Base-by-base conservation (phyloP, 2,888 invertebrate genomes). In the Philopedon plagiatum region DNA sequence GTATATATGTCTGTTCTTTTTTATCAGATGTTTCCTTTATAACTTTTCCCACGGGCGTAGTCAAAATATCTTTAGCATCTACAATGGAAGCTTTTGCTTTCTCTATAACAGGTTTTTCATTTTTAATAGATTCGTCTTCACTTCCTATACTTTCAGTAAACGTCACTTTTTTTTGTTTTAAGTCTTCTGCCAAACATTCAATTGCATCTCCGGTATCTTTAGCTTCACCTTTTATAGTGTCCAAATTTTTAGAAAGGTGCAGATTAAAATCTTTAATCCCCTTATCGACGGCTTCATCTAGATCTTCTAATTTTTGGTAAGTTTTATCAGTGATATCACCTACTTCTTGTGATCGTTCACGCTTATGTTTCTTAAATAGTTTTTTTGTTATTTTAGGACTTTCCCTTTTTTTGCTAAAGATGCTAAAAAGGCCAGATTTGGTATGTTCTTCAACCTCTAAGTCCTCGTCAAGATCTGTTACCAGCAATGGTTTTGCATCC, bases 381-480 rank as follows among this genome's bases (percentile, higher is more conserved):
- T 75, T 78, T 58, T 79, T 78, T 2, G 74, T 44, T 13, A 75
- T 64, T 58, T 78, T 79, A 0, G 80, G 80, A 62, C 79, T 80
- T 5, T 76, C 76, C 0, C 66, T 56, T 69, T 78, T 80, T 62
- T 79, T 80, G 46, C 79, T 77, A 56, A 80, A 80, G 19, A 80
- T 77, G 54, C 78, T 75, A 56, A 80, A 80, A 5, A 80, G 57
- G n/a, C 80, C 78, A 18, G 80, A 76, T 60, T 76, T 77, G 5
- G 67, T 60, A 57, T 76, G 72, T 57, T 76, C 78, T 9, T 71
- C 73, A n/a, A 66, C 74, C 13, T 75, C 76, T 7, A 63, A 11
- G n/a, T 79, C 78, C 44, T 77, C 76, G 64, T 80, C 80, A n/a
- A 78, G 60, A 65, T 80, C 80, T 7, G 78, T 80, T 8, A 77